These are phyloP conservation scores for Lutraria lutraria DNA, from an alignment of 2,888 invertebrate genomes.

Conservation along the genomic window DNA sequence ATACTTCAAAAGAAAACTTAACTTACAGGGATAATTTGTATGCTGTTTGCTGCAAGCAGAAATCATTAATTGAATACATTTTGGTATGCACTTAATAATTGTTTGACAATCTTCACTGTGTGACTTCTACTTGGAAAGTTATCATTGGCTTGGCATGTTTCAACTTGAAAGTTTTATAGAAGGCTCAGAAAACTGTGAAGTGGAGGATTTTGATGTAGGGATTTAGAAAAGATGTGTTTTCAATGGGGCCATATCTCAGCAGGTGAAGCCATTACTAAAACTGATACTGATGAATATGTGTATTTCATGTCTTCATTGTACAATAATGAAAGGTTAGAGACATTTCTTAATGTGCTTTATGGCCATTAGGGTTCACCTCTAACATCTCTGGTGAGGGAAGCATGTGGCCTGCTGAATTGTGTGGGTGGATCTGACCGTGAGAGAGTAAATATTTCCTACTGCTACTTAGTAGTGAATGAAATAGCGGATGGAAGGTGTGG, in stretches of 20 bases:
- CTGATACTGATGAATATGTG: conserved; percentile 28
- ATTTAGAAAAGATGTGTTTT: conserved; percentile 37
- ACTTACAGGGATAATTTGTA: no score
- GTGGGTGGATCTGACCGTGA: neutral
- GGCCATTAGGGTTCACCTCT: conserved; percentile 32
- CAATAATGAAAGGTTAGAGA: conserved; percentile 16
- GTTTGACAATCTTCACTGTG: neutral
- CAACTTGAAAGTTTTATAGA: neutral
- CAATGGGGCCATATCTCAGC: conserved; percentile 47
- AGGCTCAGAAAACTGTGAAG: neutral
- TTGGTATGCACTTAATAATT: neutral
- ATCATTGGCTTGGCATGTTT: conserved; percentile 4
- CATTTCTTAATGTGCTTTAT: conserved; percentile 32
- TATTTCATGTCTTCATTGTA: conserved; percentile 29
- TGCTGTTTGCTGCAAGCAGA: neutral
- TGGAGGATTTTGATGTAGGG: neutral
- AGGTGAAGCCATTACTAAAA: conserved; percentile 32
- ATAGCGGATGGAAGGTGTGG: no score
- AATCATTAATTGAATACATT: neutral
- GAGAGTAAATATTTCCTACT: neutral
- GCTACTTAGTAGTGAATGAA: no score
- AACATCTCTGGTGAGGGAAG: neutral
- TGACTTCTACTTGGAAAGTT: neutral
- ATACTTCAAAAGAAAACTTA: no score
- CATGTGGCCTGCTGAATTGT: neutral